Evolutionary conservation across 2,113 vertebrate genomes (phyloP), one percentile per base, ranked within the genome.

Genomic region (Rhinopithecus roxellana): DNA sequence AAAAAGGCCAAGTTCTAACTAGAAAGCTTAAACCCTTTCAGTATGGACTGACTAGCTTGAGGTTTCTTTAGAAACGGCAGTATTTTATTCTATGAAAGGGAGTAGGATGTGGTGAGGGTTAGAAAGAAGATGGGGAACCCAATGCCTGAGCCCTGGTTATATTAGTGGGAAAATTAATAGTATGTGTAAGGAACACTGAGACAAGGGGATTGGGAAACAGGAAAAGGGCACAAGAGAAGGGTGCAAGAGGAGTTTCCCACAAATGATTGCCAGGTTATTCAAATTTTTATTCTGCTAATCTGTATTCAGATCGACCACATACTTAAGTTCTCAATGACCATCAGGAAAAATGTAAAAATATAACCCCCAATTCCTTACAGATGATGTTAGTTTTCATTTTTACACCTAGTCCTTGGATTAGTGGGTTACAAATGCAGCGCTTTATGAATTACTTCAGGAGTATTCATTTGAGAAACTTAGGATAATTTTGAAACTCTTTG

Each of bases 11-110:
- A 67, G 86, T 88, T 95, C 83, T 87, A 81, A 55, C 94, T 90
- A 32, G 95, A 96, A 84, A 94, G 81, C 89, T 90, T 48, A 93
- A 95, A 89, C 72, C 57, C 16, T 98, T 92, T 93, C 89, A 90
- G 23, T n/a, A 74, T 92, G 38, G 23, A 93, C 3, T 17, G 74
- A n/a, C 55, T 92, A 38, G 75, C 50, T 89, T 92, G 89, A 80
- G 77, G 55, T 90, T 81, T 74, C 80, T 96, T 90, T 97, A 64
- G 32, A 90, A 92, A 95, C 2, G 64, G 40, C 67, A 64, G 45
- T 38, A 16, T 95, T 90, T 84, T 67, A 57, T 77, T 82, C 88
- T 93, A 2, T 89, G 67, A 93, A 92, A 95, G 82, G 70, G 55
- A 85, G 90, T 81, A 38, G 78, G 59, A 52, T 50, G 48, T 81